phyloP scores from a whole-genome alignment of 2,113 vertebrate genomes.

The Cyprinodon brontotheroides region DNA sequence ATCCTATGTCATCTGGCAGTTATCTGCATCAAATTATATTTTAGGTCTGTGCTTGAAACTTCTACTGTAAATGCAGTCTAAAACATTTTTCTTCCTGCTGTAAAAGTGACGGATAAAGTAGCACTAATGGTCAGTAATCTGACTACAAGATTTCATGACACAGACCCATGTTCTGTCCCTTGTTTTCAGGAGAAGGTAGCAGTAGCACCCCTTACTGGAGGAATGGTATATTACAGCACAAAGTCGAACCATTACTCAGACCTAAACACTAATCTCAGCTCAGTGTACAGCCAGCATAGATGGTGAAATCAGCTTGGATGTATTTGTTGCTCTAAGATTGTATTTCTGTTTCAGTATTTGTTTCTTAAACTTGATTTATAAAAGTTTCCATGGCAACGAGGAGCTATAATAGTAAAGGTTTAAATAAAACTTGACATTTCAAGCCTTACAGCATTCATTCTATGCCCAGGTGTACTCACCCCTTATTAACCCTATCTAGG shows the following conservation, averaged over 20 bases:
- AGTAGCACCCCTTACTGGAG: conserved; percentile 29
- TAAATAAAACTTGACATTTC: conserved; percentile 20
- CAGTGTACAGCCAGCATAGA: conserved; percentile 10
- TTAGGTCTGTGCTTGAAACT: not conserved
- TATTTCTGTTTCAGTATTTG: conserved; percentile 29
- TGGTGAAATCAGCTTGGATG: conserved; percentile 17
- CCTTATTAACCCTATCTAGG: not conserved
- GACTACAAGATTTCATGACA: not conserved
- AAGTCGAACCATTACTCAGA: not conserved
- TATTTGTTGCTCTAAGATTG: conserved; percentile 73
- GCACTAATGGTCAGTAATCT: not conserved
- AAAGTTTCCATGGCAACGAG: conserved; percentile 18
- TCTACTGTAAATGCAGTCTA: conserved; percentile 1
- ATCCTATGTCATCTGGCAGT: not conserved
- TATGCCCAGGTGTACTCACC: conserved; percentile 9
- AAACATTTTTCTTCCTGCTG: not conserved
- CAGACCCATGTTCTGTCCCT: not conserved
- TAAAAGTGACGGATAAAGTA: not conserved
- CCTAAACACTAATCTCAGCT: conserved; percentile 16
- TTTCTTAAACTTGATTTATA: conserved; percentile 22
- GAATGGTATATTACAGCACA: conserved; percentile 1
- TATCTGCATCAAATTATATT: not conserved
- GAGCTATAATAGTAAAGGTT: not conserved
- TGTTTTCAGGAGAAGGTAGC: not conserved
- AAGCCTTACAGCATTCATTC: conserved; percentile 13